Conservation (phyloP, 2,797 vertebrate genomes). For the Sebastes nivosus region DNA sequence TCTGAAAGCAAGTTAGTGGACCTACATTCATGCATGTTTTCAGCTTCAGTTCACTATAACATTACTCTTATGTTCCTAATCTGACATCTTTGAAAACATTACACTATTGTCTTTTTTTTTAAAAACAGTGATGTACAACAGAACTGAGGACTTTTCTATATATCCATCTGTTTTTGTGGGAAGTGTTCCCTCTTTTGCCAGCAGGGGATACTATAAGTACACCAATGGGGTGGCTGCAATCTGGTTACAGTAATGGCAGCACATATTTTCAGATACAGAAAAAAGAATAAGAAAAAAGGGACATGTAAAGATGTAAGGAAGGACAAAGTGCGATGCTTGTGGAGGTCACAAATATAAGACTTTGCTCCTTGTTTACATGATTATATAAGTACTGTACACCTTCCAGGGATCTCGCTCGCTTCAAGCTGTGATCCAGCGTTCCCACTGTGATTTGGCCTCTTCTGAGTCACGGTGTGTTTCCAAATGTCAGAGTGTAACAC, state of each 20-base stretch:
- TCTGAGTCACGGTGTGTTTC: slow-evolving; percentile 52
- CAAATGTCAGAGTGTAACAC: slow-evolving; percentile 61
- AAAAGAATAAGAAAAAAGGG: background rate
- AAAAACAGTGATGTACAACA: background rate
- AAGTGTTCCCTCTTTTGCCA: slow-evolving; percentile 59
- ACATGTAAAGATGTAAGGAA: slow-evolving; percentile 22
- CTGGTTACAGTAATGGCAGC: background rate
- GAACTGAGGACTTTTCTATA: background rate
- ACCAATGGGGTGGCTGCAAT: slow-evolving; percentile 31
- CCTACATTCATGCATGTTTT: background rate
- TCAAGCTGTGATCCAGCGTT: slow-evolving; percentile 6
- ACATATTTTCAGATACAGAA: slow-evolving; percentile 1
- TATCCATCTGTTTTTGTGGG: background rate
- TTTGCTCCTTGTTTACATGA: slow-evolving; percentile 34
- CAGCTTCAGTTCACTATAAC: background rate
- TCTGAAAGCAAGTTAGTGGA: background rate
- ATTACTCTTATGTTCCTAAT: background rate
- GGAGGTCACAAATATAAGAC: slow-evolving; percentile 36
- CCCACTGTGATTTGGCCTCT: slow-evolving; percentile 38
- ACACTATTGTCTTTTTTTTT: background rate
- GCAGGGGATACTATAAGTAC: slow-evolving; percentile 75
- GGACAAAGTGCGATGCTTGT: slow-evolving; percentile 22
- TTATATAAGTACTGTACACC: slow-evolving; percentile 25
- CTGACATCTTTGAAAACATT: background rate
- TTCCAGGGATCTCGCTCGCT: slow-evolving; percentile 22